Evolutionary conservation across 1,140 invertebrate genomes (phyloP).

Genomic region (Eriosoma lanigerum): DNA sequence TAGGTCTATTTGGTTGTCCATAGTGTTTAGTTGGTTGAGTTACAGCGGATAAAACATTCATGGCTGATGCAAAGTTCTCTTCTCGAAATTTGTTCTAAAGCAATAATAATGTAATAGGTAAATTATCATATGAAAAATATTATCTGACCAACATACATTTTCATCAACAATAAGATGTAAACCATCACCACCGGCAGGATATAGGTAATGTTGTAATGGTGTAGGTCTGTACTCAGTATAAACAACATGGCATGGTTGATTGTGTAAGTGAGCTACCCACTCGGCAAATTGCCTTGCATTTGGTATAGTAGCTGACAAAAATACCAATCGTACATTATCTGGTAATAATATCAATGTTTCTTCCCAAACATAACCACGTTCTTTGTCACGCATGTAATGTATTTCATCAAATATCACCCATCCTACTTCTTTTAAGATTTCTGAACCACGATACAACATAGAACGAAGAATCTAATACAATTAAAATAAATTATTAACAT

Average conservation of each 20-base stretch:
- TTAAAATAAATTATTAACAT: conserved; percentile 33
- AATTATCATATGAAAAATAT: background rate
- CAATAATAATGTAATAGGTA: conserved; percentile 2
- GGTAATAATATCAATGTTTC: conserved; percentile 97
- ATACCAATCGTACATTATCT: conserved; percentile 98
- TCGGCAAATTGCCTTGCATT: conserved; percentile 98
- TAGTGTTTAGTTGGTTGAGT: conserved; percentile 78
- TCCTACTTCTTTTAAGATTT: conserved; percentile 97
- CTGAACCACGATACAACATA: conserved; percentile 98
- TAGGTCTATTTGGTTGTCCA: conserved; percentile 66
- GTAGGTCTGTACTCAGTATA: conserved; percentile 98
- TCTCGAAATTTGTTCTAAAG: conserved; percentile 86
- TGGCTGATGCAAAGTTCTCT: conserved; percentile 96
- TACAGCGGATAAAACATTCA: conserved; percentile 78
- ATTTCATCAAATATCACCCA: conserved; percentile 99
- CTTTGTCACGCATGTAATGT: conserved; percentile 99
- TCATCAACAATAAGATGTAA: conserved; percentile 97
- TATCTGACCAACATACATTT: conserved; percentile 62
- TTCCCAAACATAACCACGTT: conserved; percentile 99
- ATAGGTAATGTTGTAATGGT: conserved; percentile 97
- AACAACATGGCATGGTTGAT: conserved; percentile 97
- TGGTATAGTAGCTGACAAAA: conserved; percentile 98
- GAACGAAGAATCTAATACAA: conserved; percentile 81
- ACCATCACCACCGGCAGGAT: conserved; percentile 90
- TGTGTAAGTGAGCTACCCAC: conserved; percentile 96